A percentile compares a stretch with the other conserved stretches of the same genome.
phyloP scores from a whole-genome alignment of 2,797 vertebrate species.

The Sphaeramia orbicularis region DNA sequence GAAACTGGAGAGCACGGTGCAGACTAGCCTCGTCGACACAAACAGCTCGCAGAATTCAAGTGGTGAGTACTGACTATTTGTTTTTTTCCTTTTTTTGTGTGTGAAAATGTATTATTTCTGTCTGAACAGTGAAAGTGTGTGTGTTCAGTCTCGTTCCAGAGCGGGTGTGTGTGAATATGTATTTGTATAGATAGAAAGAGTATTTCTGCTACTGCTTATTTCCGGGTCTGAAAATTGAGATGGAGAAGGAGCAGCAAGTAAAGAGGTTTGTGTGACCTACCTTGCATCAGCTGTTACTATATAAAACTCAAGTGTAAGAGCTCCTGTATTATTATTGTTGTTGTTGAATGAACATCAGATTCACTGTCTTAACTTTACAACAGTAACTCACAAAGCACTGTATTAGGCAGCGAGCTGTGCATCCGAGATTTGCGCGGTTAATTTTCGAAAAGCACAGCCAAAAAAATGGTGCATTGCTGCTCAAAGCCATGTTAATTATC shows the following conservation, averaged over 20 bases:
- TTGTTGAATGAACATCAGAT: background rate
- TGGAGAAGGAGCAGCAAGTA: slow-evolving; percentile 24
- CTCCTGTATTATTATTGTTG: slow-evolving; percentile 31
- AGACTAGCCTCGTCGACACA: slow-evolving; percentile 94
- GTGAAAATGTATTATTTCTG: slow-evolving; percentile 52
- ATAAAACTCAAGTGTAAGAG: slow-evolving; percentile 49
- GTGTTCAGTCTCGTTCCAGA: slow-evolving; percentile 49
- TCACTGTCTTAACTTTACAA: too few relatives aligned
- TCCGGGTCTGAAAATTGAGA: slow-evolving; percentile 39
- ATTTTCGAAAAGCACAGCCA: too few relatives aligned
- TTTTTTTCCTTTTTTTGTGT: slow-evolving; percentile 34
- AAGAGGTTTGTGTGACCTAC: slow-evolving; percentile 53
- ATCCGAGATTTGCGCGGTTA: too few relatives aligned
- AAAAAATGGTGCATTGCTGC: too few relatives aligned
- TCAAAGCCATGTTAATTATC: too few relatives aligned
- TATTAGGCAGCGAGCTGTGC: too few relatives aligned
- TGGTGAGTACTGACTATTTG: slow-evolving; percentile 88
- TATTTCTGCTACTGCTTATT: slow-evolving; percentile 30
- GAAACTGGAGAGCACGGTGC: slow-evolving; percentile 92
- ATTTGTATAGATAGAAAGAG: slow-evolving; percentile 25
- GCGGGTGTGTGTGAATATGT: slow-evolving; percentile 33
- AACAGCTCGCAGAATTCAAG: slow-evolving; percentile 98
- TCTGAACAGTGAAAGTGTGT: slow-evolving; percentile 28
- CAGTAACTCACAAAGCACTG: too few relatives aligned
- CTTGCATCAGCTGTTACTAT: slow-evolving; percentile 51